Evolutionary conservation across 2,113 vertebrate species (phyloP).

Genomic region (Passer montanus): DNA sequence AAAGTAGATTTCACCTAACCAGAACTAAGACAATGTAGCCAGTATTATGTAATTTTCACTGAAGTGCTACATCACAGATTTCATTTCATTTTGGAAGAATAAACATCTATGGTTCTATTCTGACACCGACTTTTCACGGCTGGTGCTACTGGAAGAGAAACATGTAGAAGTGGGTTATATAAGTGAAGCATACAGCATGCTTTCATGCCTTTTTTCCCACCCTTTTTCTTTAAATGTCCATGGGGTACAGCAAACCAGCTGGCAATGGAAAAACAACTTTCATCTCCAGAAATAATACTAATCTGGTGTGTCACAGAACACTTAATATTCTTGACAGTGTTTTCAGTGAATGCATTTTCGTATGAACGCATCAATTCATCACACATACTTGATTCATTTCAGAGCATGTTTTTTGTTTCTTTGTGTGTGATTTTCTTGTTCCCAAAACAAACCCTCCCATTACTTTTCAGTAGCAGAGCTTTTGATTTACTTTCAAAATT

Average conservation of each 20-base stretch:
- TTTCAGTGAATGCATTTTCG: background rate
- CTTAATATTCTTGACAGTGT: background rate
- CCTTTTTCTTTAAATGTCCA: background rate
- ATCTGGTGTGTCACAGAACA: background rate
- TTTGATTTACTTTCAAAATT: background rate
- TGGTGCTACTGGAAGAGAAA: background rate
- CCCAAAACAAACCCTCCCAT: background rate
- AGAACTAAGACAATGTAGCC: background rate
- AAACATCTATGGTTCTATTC: background rate
- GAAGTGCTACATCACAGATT: background rate
- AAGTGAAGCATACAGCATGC: background rate
- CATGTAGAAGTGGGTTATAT: background rate
- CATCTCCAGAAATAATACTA: background rate
- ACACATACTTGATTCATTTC: background rate
- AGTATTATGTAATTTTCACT: background rate
- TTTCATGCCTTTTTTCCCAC: background rate
- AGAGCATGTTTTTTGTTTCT: background rate
- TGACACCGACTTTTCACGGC: background rate
- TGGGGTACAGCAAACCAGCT: background rate
- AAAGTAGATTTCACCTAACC: background rate
- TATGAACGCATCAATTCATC: background rate
- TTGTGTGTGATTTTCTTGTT: background rate
- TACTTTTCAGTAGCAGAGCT: background rate
- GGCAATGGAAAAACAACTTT: conserved; percentile 3
- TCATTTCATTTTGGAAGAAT: background rate